These are phyloP conservation scores for Montipora sp. DNA, from an alignment of 64 coral and sea anemone genomes.

Conservation along the genomic window DNA sequence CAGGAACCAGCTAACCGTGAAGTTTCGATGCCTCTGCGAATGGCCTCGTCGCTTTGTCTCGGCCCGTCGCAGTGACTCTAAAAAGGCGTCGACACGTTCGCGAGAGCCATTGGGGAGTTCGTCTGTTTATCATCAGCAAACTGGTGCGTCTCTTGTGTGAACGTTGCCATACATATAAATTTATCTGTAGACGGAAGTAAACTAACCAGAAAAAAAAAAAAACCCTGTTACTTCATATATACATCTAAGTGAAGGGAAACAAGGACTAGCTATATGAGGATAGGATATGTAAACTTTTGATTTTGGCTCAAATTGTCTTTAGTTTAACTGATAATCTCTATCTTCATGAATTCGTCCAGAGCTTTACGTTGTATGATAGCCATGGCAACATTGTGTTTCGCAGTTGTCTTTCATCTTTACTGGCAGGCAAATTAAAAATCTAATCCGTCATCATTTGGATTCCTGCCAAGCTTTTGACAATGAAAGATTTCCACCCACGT, in stretches of 20 bases:
- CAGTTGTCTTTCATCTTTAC: neutral
- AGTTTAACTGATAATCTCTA: neutral
- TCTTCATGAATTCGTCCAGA: neutral
- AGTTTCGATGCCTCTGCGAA: neutral
- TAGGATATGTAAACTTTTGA: too few species aligned
- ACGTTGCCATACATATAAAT: too few species aligned
- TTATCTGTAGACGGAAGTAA: neutral
- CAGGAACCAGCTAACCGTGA: neutral
- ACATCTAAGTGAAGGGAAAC: too few species aligned
- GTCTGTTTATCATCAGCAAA: slow-evolving; percentile 8
- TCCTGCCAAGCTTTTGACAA: neutral
- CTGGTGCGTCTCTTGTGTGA: slow-evolving; percentile 23
- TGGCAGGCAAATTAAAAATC: neutral
- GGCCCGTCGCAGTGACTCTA: neutral
- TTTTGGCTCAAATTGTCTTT: too few species aligned
- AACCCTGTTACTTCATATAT: too few species aligned
- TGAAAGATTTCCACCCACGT: slow-evolving; percentile 24
- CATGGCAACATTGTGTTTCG: neutral
- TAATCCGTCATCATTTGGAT: neutral
- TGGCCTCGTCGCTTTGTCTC: neutral
- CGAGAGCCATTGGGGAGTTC: neutral
- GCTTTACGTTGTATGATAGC: neutral
- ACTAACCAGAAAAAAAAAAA: neutral
- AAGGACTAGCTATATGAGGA: too few species aligned
- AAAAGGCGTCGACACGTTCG: neutral